Base-by-base conservation (phyloP, 2,113 vertebrate species). In the Turdus rufiventris region DNA sequence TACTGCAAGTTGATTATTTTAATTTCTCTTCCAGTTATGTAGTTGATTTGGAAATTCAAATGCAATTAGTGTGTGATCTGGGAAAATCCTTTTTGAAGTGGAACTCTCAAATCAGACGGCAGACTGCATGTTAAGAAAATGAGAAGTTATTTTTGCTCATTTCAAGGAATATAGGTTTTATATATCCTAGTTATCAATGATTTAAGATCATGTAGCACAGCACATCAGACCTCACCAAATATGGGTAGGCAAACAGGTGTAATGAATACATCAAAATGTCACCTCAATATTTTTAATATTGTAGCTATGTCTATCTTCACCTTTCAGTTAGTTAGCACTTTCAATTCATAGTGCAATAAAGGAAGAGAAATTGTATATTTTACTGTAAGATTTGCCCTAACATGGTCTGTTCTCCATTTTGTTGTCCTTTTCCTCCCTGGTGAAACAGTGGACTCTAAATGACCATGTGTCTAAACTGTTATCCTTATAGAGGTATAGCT, bases 381-480 rank as follows among this genome's bases (percentile, higher is more conserved):
- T 68, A 8, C 16, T 6, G 3, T 86, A 91, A 88, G 19, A 76
- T 67, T 87, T 71, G 5, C 24, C 47, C 14, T 85, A 67, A 50
- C 40, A 38, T 10, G 15, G 5, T 83, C 36, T 91, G 47, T 79
- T 95, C 12, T 83, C 36, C 18, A 21, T 54, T 91, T 76, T 73
- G n/a, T 71, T 60, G 8, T 95, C 26, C 90, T 82, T 88, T 24
- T 82, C 75, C 16, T 94, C 73, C 29, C 6, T 38, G 70, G 43
- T 34, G 14, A 94, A 94, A 94, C 63, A 73, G 53, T 84, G 88
- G 96, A 95, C 97, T 96, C 45, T 97, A 97, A 97, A 96, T 89
- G 66, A 54, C 91, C 91, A 95, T 95, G 95, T 97, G 94, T 97
- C 96, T 89, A 73, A 94, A 85, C 36, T 79, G 47, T 72, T 96